Base-by-base conservation (phyloP, 53 echinoderm and acorn worm genomes). In the Luidia sarsii region DNA sequence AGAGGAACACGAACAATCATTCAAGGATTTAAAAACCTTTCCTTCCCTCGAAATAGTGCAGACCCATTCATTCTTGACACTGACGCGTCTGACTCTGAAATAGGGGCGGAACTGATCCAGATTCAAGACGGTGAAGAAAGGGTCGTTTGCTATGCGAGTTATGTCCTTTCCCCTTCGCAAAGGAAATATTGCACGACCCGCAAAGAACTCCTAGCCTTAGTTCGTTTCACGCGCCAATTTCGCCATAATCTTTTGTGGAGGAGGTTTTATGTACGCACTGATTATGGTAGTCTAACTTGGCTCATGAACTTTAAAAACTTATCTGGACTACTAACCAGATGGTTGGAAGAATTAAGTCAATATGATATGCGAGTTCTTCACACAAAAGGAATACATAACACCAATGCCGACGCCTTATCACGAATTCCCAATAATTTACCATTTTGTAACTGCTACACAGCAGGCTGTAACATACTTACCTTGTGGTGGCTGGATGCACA, bases 281-380 rank as follows among this genome's bases (percentile, higher is more conserved):
- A 86, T 61, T 80, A 86, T 22, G 68, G 60, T 29, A 68, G 79
- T 22, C 34, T 86, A 32, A 37, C 53, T 46, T 86, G 86, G 86
- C 20, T 86, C 43, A 56, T 86, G 22, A 39, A 45, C 29, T 80
- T 80, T n/a, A 87, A 80, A 45, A 25, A 80, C 15, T 80, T 70
- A 18, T 62, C 80, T 19, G 77, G 80, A 2, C 80, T 80, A 49
- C 28, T 80, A 36, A 71, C 87, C n/a, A n/a, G n/a, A n/a, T n/a
- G n/a, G n/a, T n/a, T n/a, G n/a, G n/a, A n/a, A n/a, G n/a, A n/a
- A n/a, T 5, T 94, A 25, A 64, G 70, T 27, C 83, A 86, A 50
- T 94, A 70, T 33, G 67, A 91, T 31, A 83, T 94, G 56, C 34
- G 39, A 15, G 83, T 91, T 15, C 80, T 83, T 53, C 91, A 89